These are phyloP conservation scores for Amazona guildingii DNA, from an alignment of 2,113 vertebrate genomes.

Conservation along the genomic window DNA sequence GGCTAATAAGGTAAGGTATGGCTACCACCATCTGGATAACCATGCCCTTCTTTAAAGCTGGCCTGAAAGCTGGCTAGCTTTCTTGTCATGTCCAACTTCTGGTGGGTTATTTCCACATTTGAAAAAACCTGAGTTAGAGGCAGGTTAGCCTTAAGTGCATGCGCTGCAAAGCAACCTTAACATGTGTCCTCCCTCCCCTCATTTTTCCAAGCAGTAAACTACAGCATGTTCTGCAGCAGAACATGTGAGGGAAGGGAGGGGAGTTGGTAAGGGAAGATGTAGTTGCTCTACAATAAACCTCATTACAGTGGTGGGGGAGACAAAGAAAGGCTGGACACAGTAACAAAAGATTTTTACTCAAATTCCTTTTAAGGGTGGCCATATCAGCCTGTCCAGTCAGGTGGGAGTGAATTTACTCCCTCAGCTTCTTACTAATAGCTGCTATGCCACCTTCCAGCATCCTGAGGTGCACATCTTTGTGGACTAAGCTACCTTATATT, in stretches of 20 bases:
- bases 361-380: not conserved
- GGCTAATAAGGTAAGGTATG: not conserved
- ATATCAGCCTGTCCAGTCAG: not conserved
- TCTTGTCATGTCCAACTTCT: not conserved
- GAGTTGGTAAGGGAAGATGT: not conserved
- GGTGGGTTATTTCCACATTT: not conserved
- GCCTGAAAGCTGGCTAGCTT: not conserved
- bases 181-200: not conserved
- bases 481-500: not conserved
- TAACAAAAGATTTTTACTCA: not conserved
- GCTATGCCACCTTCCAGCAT: not conserved
- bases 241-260: not conserved
- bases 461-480: not conserved
- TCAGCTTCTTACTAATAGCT: not conserved
- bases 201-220: not conserved
- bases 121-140: not conserved
- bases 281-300: not conserved
- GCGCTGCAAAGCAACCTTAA: not conserved
- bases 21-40: not conserved
- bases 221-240: not conserved
- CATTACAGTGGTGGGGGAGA: not conserved
- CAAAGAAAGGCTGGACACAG: not conserved
- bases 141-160: not conserved
- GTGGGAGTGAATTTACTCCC: not conserved
- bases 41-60: not conserved